These are phyloP conservation scores for Noctua comes DNA, from an alignment of 2,888 invertebrate species.

Conservation along the genomic window DNA sequence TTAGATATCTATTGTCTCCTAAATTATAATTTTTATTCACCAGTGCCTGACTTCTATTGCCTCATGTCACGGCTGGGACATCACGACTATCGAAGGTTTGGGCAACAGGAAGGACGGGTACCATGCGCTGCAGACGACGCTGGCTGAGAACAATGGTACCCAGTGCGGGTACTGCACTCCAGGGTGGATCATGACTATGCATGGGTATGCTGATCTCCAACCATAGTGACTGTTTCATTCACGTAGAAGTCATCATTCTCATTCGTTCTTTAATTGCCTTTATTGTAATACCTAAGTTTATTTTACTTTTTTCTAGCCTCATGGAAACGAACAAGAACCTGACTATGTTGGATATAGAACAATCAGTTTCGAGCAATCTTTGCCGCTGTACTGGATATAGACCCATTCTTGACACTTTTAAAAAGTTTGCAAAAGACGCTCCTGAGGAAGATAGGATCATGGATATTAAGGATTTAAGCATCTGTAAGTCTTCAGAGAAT, in stretches of 20 bases:
- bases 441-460: slow-evolving; percentile 65
- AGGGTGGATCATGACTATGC: slow-evolving; percentile 81
- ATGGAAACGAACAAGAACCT: slow-evolving; percentile 78
- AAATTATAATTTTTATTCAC: background rate
- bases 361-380: slow-evolving; percentile 93
- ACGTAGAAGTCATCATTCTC: background rate
- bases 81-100: slow-evolving; percentile 93
- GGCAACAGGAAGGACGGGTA: slow-evolving; percentile 91
- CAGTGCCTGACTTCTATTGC: slow-evolving; percentile 88
- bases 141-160: slow-evolving; percentile 91
- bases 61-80: slow-evolving; percentile 91
- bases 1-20: background rate
- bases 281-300: background rate
- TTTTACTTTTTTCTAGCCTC: slow-evolving; percentile 11
- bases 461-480: slow-evolving; percentile 32
- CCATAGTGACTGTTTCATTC: background rate
- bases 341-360: slow-evolving; percentile 92
- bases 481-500: slow-evolving; percentile 63
- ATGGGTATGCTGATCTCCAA: slow-evolving; percentile 70
- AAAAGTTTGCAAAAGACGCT: slow-evolving; percentile 89
- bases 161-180: slow-evolving; percentile 93
- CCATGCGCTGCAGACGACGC: slow-evolving; percentile 90
- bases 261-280: background rate
- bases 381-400: slow-evolving; percentile 94
- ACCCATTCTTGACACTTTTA: slow-evolving; percentile 91